Conservation (phyloP, 2,888 invertebrate genomes). For the Cephus spinipes region DNA sequence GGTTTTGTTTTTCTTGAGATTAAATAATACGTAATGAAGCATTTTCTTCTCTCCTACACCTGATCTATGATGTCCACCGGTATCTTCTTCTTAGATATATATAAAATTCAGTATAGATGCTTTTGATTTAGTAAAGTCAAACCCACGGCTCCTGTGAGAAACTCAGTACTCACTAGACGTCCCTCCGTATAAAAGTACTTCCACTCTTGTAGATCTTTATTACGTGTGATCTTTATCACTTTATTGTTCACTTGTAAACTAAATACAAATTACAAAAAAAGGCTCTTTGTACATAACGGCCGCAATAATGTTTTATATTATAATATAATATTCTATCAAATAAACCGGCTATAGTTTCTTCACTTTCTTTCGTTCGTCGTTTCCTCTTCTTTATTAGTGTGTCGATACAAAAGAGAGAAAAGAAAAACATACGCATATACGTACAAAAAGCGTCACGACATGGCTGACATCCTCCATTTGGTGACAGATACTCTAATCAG, state of each 20-base stretch:
- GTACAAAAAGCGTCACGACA: neutral
- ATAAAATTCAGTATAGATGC: neutral
- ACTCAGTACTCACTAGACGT: neutral
- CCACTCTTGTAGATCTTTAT: neutral
- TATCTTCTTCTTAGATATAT: neutral
- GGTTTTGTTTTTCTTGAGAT: neutral
- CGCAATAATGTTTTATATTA: slow-evolving; percentile 63
- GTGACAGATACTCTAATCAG: neutral
- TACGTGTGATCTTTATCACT: slow-evolving; percentile 37
- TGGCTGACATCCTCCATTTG: neutral
- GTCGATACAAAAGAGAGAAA: slow-evolving; percentile 22
- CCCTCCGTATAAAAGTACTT: neutral
- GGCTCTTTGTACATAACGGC: slow-evolving; percentile 66
- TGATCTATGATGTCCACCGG: neutral
- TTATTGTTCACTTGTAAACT: slow-evolving; percentile 64
- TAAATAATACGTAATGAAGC: slow-evolving; percentile 2
- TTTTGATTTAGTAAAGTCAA: neutral
- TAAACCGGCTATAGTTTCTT: slow-evolving; percentile 59
- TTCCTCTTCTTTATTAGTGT: slow-evolving; percentile 6
- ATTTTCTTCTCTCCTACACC: neutral
- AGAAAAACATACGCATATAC: neutral
- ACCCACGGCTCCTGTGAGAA: neutral
- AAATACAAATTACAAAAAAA: slow-evolving; percentile 63
- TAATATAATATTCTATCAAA: slow-evolving; percentile 61
- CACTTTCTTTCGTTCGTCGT: slow-evolving; percentile 33